Evolutionary conservation across 2,888 invertebrate genomes (phyloP).

Genomic region (Alentia gelatinosa): DNA sequence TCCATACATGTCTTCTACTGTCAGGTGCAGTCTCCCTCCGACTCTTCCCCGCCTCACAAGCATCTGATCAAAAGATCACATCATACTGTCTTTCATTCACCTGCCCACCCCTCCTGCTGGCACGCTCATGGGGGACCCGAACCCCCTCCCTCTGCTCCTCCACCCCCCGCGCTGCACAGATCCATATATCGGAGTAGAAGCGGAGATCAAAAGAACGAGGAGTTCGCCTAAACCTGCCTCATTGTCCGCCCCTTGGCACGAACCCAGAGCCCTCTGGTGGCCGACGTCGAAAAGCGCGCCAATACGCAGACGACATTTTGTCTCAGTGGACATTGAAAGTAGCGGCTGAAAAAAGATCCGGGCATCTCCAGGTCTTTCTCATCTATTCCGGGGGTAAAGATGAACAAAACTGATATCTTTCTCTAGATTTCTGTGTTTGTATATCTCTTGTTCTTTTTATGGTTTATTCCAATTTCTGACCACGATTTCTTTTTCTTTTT

Average conservation of each 20-base stretch:
- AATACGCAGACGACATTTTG: slow-evolving; percentile 29
- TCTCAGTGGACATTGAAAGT: slow-evolving; percentile 6
- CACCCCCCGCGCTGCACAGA: slow-evolving; percentile 11
- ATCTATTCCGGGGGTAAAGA: no score
- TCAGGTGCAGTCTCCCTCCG: neutral
- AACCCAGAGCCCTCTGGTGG: neutral
- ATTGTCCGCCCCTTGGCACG: slow-evolving; percentile 41
- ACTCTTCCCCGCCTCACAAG: neutral
- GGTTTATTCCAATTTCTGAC: no score
- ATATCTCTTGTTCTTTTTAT: no score
- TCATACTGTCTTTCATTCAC: neutral
- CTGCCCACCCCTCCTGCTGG: neutral
- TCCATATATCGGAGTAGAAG: slow-evolving; percentile 35
- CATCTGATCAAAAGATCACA: slow-evolving; percentile 5
- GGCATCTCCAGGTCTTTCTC: no score
- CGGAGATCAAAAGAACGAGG: neutral
- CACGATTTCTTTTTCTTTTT: no score
- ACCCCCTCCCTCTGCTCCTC: neutral
- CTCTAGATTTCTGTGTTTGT: no score
- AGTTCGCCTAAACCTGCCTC: slow-evolving; percentile 24
- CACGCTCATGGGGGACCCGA: neutral
- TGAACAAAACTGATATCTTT: no score
- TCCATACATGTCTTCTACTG: neutral
- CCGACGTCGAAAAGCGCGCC: neutral
- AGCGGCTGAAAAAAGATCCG: neutral